Evolutionary conservation across 2,888 invertebrate genomes (phyloP).

Genomic region (Yponomeuta sedellus): DNA sequence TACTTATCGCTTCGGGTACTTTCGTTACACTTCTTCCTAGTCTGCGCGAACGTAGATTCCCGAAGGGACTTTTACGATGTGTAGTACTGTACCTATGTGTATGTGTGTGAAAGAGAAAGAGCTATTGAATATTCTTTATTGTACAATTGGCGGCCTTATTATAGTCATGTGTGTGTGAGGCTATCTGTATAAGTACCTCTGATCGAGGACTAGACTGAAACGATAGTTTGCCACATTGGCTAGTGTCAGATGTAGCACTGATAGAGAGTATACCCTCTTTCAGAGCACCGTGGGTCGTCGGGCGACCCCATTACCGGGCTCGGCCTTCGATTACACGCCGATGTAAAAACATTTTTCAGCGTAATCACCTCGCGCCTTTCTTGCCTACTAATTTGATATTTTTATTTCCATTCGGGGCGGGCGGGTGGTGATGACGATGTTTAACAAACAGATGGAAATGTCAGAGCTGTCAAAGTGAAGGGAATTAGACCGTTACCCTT

Average conservation of each 20-base stretch:
- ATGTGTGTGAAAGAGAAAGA: too few relatives aligned
- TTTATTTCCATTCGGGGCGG: neutral
- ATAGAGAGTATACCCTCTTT: neutral
- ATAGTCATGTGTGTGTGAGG: too few relatives aligned
- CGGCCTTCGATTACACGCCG: conserved; percentile 34
- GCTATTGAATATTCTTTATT: too few relatives aligned
- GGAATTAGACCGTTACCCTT: neutral
- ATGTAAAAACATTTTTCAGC: conserved; percentile 39
- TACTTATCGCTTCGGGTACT: too few relatives aligned
- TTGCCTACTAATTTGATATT: conserved; percentile 4
- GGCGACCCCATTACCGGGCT: conserved; percentile 7
- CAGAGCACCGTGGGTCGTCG: neutral
- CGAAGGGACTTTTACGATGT: too few relatives aligned
- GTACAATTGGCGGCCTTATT: too few relatives aligned
- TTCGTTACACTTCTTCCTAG: too few relatives aligned
- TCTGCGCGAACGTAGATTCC: too few relatives aligned
- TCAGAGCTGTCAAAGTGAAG: neutral
- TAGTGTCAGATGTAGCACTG: neutral
- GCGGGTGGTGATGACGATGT: neutral
- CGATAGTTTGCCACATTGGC: too few relatives aligned
- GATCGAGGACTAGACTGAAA: too few relatives aligned
- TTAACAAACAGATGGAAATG: neutral
- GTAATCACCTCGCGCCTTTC: conserved; percentile 29
- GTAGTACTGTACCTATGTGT: too few relatives aligned
- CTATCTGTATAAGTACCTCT: too few relatives aligned